These are phyloP conservation scores for Myodes glareolus DNA, from an alignment of 2,113 vertebrate genomes.

Conservation along the genomic window DNA sequence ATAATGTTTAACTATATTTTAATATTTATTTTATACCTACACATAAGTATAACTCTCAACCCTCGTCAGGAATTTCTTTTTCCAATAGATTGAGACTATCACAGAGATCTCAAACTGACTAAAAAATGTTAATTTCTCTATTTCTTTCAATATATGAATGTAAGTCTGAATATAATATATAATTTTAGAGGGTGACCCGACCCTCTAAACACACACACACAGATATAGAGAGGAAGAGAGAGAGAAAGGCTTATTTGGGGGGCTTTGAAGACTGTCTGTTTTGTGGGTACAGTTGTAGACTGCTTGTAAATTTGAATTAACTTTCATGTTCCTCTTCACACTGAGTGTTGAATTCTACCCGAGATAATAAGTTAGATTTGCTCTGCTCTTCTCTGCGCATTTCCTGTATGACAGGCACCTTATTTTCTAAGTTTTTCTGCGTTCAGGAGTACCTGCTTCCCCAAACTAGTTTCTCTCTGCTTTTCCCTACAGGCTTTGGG, in stretches of 20 bases:
- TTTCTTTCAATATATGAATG: background rate
- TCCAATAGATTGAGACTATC: background rate
- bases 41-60: background rate
- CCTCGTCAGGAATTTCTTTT: background rate
- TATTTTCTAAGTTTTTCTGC: background rate
- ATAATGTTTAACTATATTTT: background rate
- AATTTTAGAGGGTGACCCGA: background rate
- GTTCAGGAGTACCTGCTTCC: background rate
- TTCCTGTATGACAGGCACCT: background rate
- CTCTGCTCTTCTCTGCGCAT: background rate
- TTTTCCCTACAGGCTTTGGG: background rate
- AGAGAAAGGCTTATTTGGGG: background rate
- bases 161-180: background rate
- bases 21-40: background rate
- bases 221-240: fast-evolving
- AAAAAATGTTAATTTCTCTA: background rate
- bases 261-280: background rate
- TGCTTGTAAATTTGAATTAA: background rate
- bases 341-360: background rate
- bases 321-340: background rate
- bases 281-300: background rate
- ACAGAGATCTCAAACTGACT: too few species aligned
- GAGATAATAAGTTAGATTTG: background rate
- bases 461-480: background rate
- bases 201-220: too few species aligned